These are phyloP conservation scores for Pleuronectes platessa DNA, from an alignment of 2,113 vertebrate species.

Conservation along the genomic window DNA sequence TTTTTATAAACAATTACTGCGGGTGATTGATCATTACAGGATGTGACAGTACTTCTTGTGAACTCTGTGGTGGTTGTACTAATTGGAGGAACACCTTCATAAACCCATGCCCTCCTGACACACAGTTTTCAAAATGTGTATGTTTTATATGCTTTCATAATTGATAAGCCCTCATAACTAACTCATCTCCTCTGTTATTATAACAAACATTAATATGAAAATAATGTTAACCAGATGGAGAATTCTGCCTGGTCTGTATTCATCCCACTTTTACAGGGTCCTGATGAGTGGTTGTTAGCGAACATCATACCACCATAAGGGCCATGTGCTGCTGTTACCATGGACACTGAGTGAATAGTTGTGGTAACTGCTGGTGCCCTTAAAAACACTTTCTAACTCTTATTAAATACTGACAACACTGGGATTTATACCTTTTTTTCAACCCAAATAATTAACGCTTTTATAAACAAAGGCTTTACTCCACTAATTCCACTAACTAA, in stretches of 20 bases:
- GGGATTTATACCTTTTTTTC: conserved; percentile 15
- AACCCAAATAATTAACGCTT: conserved; percentile 29
- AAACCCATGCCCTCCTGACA: background rate
- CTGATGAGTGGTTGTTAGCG: conserved; percentile 66
- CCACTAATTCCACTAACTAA: conserved; percentile 19
- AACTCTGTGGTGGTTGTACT: conserved; percentile 2
- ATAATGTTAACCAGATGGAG: conserved; percentile 65
- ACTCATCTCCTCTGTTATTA: conserved; percentile 55
- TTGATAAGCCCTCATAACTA: conserved; percentile 45
- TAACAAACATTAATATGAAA: conserved; percentile 67
- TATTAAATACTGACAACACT: conserved; percentile 43
- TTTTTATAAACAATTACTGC: conserved; percentile 10
- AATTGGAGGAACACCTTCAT: conserved; percentile 8
- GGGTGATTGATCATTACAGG: background rate
- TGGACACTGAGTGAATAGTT: conserved; percentile 51
- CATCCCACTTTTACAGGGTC: conserved; percentile 68
- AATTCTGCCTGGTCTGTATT: conserved; percentile 58
- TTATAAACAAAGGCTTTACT: conserved; percentile 32
- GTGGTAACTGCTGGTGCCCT: conserved; percentile 47
- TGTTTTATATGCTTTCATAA: no score
- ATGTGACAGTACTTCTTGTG: background rate
- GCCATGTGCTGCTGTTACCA: conserved; percentile 60
- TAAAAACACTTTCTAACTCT: conserved; percentile 45
- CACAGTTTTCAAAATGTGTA: background rate
- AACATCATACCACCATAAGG: conserved; percentile 45